Percentiles rank a stretch among this genome's conserved stretches.
phyloP scores from a whole-genome alignment of 2,113 vertebrate species.

The Romanogobio albipinnatus region DNA sequence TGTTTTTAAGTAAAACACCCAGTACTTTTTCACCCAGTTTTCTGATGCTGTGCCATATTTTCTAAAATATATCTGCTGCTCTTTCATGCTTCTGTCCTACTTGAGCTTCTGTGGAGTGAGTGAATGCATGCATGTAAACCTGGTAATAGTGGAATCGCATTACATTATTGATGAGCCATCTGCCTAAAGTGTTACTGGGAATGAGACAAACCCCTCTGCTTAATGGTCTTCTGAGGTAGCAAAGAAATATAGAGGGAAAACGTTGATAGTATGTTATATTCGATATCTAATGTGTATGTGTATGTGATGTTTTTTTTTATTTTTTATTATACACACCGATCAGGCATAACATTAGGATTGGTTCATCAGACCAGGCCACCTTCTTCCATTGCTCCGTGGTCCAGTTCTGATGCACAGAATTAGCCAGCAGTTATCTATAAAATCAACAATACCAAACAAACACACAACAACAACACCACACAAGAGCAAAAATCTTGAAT shows the following conservation, averaged over 20 bases:
- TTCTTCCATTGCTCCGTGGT: no score
- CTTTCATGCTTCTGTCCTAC: slow-evolving; percentile 2
- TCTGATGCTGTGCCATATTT: not conserved
- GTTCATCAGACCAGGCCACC: no score
- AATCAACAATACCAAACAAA: no score
- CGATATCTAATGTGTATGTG: not conserved
- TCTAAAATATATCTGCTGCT: not conserved
- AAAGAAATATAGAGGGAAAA: not conserved
- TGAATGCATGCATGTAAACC: not conserved
- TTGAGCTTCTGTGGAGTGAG: not conserved
- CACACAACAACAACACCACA: no score
- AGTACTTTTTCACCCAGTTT: not conserved
- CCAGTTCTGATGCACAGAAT: no score
- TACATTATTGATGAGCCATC: slow-evolving; percentile 74
- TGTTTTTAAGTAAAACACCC: not conserved
- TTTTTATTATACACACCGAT: no score
- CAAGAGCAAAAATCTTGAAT: no score
- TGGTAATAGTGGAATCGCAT: slow-evolving; percentile 61
- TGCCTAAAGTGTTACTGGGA: slow-evolving; percentile 57
- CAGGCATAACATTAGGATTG: no score
- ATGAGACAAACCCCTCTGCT: not conserved
- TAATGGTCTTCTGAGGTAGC: not conserved
- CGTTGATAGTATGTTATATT: not conserved
- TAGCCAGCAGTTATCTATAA: no score
- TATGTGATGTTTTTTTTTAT: no score